Evolutionary conservation across 2,797 vertebrate genomes (phyloP).

Genomic region (Tragopan temminckii): DNA sequence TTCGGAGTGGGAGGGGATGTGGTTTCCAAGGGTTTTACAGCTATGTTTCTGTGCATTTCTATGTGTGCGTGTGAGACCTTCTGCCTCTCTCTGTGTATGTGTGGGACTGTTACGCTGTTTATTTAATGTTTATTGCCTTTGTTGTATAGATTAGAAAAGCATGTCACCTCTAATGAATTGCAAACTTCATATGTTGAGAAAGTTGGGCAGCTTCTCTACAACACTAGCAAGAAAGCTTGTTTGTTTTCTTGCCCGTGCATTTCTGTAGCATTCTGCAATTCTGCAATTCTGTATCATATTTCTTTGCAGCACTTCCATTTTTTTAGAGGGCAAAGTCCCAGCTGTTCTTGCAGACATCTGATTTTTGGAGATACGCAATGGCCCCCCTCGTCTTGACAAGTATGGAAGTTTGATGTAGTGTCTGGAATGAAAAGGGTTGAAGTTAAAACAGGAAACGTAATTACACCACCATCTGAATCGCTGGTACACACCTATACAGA

Average conservation of each 20-base stretch:
- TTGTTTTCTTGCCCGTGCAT: not conserved
- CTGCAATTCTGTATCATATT: not conserved
- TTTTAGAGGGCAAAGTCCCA: constrained; percentile 14
- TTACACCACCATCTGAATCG: not conserved
- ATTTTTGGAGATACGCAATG: constrained; percentile 36
- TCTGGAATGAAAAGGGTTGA: constrained; percentile 16
- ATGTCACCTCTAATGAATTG: not conserved
- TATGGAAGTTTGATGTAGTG: not conserved
- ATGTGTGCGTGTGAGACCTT: not conserved
- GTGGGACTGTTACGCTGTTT: fast-evolving
- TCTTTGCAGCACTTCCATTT: constrained; percentile 58
- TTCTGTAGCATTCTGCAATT: not conserved
- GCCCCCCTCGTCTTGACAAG: constrained; percentile 18
- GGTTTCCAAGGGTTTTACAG: not conserved
- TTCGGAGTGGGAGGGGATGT: not conserved
- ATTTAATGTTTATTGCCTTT: not conserved
- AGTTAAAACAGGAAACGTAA: not conserved
- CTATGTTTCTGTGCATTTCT: not conserved
- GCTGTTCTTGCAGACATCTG: not conserved
- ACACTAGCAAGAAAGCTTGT: not conserved
- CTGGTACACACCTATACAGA: not conserved
- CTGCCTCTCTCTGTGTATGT: not conserved
- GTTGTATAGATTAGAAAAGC: not conserved
- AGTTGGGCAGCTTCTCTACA: not conserved
- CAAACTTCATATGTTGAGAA: not conserved